phyloP scores from a whole-genome alignment of 2,113 vertebrate species.

The Sphaerodactylus townsendi region DNA sequence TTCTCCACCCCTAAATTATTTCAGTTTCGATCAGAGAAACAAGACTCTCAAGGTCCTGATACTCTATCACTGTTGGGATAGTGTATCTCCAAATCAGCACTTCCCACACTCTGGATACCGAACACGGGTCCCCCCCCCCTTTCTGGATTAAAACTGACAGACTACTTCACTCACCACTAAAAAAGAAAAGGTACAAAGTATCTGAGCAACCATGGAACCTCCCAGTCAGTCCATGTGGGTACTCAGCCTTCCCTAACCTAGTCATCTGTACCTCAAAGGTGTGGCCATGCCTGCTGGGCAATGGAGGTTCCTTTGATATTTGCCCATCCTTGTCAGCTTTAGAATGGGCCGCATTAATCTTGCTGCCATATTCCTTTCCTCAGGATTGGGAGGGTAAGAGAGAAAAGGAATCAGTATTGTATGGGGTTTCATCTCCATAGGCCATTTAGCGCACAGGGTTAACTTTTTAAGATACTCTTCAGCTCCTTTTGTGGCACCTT shows the following conservation, averaged over 20 bases:
- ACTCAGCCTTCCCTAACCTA: not conserved
- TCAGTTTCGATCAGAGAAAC: not conserved
- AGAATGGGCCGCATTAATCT: too few species aligned
- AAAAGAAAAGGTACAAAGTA: not conserved
- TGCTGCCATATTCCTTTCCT: too few species aligned
- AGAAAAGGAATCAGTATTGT: too few species aligned
- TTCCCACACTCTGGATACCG: not conserved
- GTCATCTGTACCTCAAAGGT: not conserved
- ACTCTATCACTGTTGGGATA: not conserved
- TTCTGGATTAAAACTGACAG: not conserved
- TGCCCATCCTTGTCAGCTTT: too few species aligned
- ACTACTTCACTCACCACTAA: not conserved
- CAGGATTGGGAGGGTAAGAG: too few species aligned
- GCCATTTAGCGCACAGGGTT: not conserved
- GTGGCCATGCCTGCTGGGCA: too few species aligned
- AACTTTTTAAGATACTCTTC: not conserved
- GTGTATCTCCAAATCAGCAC: not conserved
- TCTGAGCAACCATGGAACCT: not conserved
- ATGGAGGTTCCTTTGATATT: too few species aligned
- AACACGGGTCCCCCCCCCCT: too few species aligned
- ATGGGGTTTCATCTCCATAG: too few species aligned
- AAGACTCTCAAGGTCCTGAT: too few species aligned
- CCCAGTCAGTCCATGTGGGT: not conserved
- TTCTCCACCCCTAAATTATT: not conserved
- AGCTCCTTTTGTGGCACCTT: not conserved